These are phyloP conservation scores for Rhopalosiphum nymphaeae DNA, from an alignment of 2,888 invertebrate species.

Conservation along the genomic window DNA sequence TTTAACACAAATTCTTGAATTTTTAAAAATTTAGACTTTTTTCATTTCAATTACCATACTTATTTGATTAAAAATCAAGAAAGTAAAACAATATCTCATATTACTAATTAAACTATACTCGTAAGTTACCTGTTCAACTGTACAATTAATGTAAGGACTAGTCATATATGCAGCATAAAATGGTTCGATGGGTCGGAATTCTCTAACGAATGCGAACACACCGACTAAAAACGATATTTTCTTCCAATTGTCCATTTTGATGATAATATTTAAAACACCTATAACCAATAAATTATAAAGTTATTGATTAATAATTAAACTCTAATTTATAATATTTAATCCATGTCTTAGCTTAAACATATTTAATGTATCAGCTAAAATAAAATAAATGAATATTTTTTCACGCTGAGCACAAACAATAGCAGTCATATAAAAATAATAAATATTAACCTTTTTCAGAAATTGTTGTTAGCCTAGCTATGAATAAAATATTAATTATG, in stretches of 20 bases:
- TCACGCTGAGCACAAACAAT: background rate
- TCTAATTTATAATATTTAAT: background rate
- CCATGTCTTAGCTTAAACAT: background rate
- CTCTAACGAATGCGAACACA: constrained; percentile 84
- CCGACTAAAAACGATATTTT: constrained; percentile 77
- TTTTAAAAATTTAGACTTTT: no score
- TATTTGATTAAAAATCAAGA: no score
- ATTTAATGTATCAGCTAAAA: background rate
- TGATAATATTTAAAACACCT: background rate
- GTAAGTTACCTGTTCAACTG: constrained; percentile 63
- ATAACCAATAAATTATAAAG: background rate
- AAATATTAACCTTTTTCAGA: background rate
- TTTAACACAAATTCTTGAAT: no score
- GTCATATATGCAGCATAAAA: constrained; percentile 84
- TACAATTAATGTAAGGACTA: constrained; percentile 73
- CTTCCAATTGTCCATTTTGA: constrained; percentile 67
- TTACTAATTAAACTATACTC: no score
- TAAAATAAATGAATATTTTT: background rate
- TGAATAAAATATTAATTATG: background rate
- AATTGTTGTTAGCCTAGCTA: background rate
- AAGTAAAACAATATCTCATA: background rate
- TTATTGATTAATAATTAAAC: background rate
- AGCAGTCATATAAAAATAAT: background rate
- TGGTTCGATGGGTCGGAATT: constrained; percentile 89
- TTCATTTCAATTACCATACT: no score